Conservation (phyloP, 2,888 invertebrate genomes). For the Leucophenga montana region DNA sequence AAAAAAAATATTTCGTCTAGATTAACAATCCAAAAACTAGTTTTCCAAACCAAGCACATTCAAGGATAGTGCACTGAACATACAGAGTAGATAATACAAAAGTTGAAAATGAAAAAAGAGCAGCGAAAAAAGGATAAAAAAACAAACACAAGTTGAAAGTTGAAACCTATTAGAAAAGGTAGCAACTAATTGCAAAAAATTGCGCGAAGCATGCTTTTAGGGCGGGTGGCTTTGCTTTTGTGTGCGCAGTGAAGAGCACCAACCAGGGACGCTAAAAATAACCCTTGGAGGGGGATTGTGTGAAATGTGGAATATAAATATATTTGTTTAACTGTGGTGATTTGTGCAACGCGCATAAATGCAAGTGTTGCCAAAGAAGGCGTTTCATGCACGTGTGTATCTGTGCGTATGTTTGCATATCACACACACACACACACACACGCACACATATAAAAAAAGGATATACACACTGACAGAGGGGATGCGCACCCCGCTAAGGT, state of each 20-base stretch:
- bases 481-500: no score
- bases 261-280: no score
- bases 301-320: not conserved
- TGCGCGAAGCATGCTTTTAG: not conserved
- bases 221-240: not conserved
- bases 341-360: not conserved
- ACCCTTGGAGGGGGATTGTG: not conserved
- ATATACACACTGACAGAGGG: no score
- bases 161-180: not conserved
- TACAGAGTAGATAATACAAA: not conserved
- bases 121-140: not conserved
- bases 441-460: no score
- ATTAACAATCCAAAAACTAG: no score
- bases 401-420: no score
- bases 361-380: not conserved
- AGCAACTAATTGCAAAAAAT: conserved; percentile 24
- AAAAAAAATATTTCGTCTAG: not conserved
- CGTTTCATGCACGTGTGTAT: not conserved
- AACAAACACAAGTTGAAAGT: not conserved
- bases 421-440: no score
- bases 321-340: conserved; percentile 3
- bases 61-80: not conserved
- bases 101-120: not conserved
- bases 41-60: not conserved
- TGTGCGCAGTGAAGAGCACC: no score